Base-by-base conservation (phyloP, 2,113 vertebrate species). In the Stictonetta naevosa region DNA sequence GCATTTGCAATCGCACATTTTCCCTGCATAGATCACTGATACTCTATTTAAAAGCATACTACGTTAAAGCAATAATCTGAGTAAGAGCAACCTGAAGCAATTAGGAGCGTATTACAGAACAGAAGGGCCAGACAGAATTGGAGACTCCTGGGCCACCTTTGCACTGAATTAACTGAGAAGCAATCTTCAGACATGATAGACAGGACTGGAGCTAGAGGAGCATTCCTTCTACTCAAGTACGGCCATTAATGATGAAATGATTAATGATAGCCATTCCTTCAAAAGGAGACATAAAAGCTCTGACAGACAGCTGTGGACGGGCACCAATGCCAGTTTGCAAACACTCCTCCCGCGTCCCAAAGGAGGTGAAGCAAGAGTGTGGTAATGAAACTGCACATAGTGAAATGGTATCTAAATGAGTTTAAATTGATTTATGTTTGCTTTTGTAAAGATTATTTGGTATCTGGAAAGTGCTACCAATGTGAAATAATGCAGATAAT, bases 391-490 rank as follows among this genome's bases (percentile, higher is more conserved):
- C 96, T 95, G 96, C 96, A 94, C 96, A 80, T 82, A 97, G 97
- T 88, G 94, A 98, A 98, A 98, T 98, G 98, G 98, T 95, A 97
- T 96, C 98, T 97, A 98, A 98, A 98, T 97, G 98, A 98, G 97
- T 98, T 98, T 98, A 98, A 97, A 97, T 97, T 98, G 97, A 98
- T 98, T 98, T 98, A 98, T 97, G 97, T 87, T 97, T 71, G 97
- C 97, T 98, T 98, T 98, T 97, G 98, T 98, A 97, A 98, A 98
- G 98, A 98, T 98, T 97, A 97, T 97, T 97, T 53, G 87, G 58
- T 97, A 97, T 97, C 98, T 96, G 95, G 91, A 97, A 98, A 98
- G 98, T 97, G 97, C 98, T 98, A 97, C 96, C 96, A 10, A 97
- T 97, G 98, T 98, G 97, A 97, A 98, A 98, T 97, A 97, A 98